These are phyloP conservation scores for Adelognathus sp. DNA, from an alignment of 2,888 invertebrate genomes.

Conservation along the genomic window DNA sequence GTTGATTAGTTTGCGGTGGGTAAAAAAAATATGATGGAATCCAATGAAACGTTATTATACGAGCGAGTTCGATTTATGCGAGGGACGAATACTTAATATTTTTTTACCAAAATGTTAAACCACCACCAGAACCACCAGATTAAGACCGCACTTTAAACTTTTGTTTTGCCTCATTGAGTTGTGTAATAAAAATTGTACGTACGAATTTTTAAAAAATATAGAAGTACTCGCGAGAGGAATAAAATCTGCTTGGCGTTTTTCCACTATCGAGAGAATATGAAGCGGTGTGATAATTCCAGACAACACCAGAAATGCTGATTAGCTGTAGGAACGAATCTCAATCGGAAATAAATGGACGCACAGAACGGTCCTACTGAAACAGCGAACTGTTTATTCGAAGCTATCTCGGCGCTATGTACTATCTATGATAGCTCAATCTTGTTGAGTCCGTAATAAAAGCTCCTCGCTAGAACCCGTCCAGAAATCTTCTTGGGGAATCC, in stretches of 20 bases:
- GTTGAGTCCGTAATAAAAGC: slow-evolving; percentile 69
- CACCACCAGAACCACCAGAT: background rate
- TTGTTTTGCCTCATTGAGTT: background rate
- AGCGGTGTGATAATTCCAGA: slow-evolving; percentile 15
- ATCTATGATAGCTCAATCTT: too few relatives aligned
- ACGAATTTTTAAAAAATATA: slow-evolving; percentile 7
- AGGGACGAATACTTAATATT: background rate
- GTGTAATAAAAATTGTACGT: slow-evolving; percentile 15
- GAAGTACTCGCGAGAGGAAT: background rate
- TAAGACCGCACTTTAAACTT: background rate
- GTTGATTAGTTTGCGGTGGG: background rate
- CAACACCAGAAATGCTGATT: background rate
- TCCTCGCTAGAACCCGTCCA: slow-evolving; percentile 73
- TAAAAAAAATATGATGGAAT: background rate
- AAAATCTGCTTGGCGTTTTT: background rate
- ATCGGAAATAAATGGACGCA: background rate
- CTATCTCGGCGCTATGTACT: slow-evolving; percentile 63
- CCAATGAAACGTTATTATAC: background rate
- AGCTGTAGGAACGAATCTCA: background rate
- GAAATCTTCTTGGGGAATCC: too few relatives aligned
- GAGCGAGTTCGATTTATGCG: background rate
- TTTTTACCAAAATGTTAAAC: background rate
- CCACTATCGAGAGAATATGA: background rate
- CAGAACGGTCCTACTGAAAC: background rate
- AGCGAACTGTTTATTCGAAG: background rate